phyloP scores from a whole-genome alignment of 2,888 invertebrate species.

The Allophyes oxyacanthae region DNA sequence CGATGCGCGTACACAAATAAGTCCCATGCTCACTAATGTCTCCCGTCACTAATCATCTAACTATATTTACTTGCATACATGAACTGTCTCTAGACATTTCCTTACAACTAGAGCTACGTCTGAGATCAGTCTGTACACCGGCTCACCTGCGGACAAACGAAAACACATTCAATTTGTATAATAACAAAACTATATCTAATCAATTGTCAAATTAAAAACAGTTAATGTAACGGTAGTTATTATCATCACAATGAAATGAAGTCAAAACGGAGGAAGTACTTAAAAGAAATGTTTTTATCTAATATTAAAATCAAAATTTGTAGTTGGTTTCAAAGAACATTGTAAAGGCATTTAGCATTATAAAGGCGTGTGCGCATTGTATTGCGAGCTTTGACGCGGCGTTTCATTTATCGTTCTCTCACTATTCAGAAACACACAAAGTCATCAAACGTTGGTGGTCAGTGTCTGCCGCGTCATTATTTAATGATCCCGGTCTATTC shows the following conservation, averaged over 20 bases:
- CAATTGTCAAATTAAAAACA: background rate
- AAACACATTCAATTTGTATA: constrained; percentile 3
- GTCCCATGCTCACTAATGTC: constrained; percentile 52
- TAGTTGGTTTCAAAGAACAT: constrained; percentile 28
- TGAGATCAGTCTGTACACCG: constrained; percentile 73
- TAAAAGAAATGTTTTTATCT: constrained; percentile 20
- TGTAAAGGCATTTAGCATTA: constrained; percentile 44
- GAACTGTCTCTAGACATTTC: constrained; percentile 73
- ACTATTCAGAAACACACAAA: constrained; percentile 45
- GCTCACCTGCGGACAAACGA: constrained; percentile 71
- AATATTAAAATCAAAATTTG: constrained; percentile 32
- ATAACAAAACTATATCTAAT: too few species aligned
- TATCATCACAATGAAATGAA: constrained; percentile 19
- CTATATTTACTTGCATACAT: constrained; percentile 69
- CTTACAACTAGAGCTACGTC: constrained; percentile 75
- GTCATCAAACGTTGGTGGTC: constrained; percentile 47
- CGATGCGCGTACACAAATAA: constrained; percentile 31
- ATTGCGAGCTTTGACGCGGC: constrained; percentile 32
- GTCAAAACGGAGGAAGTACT: constrained; percentile 15
- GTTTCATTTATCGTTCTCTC: constrained; percentile 41
- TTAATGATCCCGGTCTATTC: constrained; percentile 26
- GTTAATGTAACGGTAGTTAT: constrained; percentile 5
- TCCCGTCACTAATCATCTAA: constrained; percentile 68
- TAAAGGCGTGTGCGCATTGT: constrained; percentile 37
- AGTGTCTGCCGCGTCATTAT: constrained; percentile 42